These are phyloP conservation scores for Siniperca scherzeri DNA, from an alignment of 2,797 vertebrate species.

Conservation along the genomic window DNA sequence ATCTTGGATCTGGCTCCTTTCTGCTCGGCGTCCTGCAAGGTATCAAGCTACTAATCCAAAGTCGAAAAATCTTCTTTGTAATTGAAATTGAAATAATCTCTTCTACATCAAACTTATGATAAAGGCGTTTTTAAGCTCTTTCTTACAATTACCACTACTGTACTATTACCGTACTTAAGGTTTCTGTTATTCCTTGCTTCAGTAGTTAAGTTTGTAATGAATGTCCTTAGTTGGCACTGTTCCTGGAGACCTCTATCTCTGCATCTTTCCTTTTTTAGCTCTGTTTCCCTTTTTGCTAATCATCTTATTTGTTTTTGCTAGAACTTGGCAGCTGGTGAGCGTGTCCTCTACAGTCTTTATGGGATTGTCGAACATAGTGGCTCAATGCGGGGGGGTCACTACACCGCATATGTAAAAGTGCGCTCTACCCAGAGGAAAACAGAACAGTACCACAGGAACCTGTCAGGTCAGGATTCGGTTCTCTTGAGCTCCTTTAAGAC, in stretches of 20 bases:
- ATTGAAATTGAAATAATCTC: neutral
- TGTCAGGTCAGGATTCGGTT: conserved; percentile 83
- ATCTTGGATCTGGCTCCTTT: conserved; percentile 95
- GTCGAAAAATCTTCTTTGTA: neutral
- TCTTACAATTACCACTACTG: neutral
- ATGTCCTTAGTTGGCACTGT: neutral
- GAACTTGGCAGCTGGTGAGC: conserved; percentile 87
- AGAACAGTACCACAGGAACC: conserved; percentile 88
- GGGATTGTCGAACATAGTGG: conserved; percentile 97
- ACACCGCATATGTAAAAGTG: conserved; percentile 95
- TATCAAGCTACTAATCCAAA: conserved; percentile 65
- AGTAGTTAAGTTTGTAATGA: conserved; percentile 7
- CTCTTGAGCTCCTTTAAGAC: conserved; percentile 9
- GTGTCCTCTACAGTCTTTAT: conserved; percentile 94
- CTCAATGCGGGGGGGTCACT: conserved; percentile 96
- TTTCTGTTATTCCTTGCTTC: neutral
- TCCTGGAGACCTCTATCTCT: neutral
- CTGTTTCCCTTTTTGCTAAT: neutral
- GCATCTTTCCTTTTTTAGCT: neutral
- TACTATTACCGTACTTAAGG: neutral
- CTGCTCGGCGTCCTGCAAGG: conserved; percentile 96
- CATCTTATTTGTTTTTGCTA: conserved; percentile 24
- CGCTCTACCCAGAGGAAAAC: conserved; percentile 88
- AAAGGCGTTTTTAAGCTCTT: neutral
- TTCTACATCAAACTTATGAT: neutral